phyloP scores from a whole-genome alignment of 2,113 vertebrate species.

The Pan paniscus region DNA sequence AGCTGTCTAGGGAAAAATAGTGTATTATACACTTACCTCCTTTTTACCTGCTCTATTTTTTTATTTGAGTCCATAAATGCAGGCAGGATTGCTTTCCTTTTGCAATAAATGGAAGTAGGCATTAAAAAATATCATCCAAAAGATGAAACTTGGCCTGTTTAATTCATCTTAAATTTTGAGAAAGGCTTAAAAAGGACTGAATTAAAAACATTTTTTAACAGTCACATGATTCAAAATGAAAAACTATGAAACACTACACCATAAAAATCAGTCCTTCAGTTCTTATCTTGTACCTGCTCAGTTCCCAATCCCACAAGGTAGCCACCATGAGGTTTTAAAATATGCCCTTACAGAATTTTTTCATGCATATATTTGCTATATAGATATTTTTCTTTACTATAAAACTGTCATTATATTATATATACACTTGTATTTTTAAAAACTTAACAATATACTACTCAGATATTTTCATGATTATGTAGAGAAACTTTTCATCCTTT shows the following conservation, averaged over 20 bases:
- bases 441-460: background rate
- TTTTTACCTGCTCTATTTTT: constrained; percentile 46
- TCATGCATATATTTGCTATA: background rate
- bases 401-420: background rate
- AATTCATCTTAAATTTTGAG: constrained; percentile 35
- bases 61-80: background rate
- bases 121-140: background rate
- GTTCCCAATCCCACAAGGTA: background rate
- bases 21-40: constrained; percentile 34
- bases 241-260: background rate
- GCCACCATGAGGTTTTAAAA: background rate
- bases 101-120: background rate
- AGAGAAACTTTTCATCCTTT: background rate
- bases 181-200: background rate
- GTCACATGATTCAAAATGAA: constrained; percentile 10
- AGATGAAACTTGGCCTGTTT: constrained; percentile 8
- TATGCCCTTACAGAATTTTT: background rate
- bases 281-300: background rate
- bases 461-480: background rate
- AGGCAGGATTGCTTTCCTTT: constrained; percentile 7
- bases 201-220: constrained; percentile 14
- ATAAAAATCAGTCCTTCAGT: background rate
- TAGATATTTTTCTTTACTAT: background rate
- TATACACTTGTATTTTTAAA: background rate
- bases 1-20: constrained; percentile 61